Evolutionary conservation across 2,113 vertebrate species (phyloP).

Genomic region (Bettongia penicillata): DNA sequence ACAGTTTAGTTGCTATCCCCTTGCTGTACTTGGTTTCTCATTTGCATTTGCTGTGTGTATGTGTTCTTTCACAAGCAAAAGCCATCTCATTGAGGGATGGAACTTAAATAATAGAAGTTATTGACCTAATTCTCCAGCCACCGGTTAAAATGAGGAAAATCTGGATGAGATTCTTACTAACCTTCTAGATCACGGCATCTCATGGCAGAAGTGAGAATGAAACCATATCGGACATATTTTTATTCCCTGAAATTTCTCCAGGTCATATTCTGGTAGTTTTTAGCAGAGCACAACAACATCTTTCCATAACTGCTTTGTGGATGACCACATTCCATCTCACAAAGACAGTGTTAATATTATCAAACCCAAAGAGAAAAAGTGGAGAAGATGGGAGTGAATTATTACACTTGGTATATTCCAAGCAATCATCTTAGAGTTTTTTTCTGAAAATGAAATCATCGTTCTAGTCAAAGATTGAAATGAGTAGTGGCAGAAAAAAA

Average conservation of each 20-base stretch:
- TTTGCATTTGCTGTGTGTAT: neutral
- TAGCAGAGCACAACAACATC: slow-evolving; percentile 78
- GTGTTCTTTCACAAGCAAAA: slow-evolving; percentile 71
- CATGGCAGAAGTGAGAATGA: slow-evolving; percentile 67
- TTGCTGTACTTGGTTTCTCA: neutral
- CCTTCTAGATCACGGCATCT: slow-evolving; percentile 67
- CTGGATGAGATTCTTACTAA: slow-evolving; percentile 73
- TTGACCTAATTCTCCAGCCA: slow-evolving; percentile 69
- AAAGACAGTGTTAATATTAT: slow-evolving; percentile 61
- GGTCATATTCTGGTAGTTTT: slow-evolving; percentile 74
- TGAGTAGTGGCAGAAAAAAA: neutral
- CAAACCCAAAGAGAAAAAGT: neutral
- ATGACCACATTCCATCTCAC: slow-evolving; percentile 59
- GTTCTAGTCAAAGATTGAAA: slow-evolving; percentile 17
- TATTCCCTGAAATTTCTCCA: slow-evolving; percentile 69
- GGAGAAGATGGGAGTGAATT: fast-evolving
- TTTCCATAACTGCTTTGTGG: slow-evolving; percentile 74
- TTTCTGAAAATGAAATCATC: slow-evolving; percentile 50
- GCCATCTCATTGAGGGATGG: slow-evolving; percentile 74
- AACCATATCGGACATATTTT: slow-evolving; percentile 67
- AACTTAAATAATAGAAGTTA: slow-evolving; percentile 75
- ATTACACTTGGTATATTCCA: slow-evolving; percentile 39
- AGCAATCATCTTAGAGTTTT: neutral
- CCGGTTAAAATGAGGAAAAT: slow-evolving; percentile 47
- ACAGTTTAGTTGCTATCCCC: slow-evolving; percentile 47